These are phyloP conservation scores for Catocala sponsa DNA, from an alignment of 2,888 invertebrate genomes.

Conservation along the genomic window DNA sequence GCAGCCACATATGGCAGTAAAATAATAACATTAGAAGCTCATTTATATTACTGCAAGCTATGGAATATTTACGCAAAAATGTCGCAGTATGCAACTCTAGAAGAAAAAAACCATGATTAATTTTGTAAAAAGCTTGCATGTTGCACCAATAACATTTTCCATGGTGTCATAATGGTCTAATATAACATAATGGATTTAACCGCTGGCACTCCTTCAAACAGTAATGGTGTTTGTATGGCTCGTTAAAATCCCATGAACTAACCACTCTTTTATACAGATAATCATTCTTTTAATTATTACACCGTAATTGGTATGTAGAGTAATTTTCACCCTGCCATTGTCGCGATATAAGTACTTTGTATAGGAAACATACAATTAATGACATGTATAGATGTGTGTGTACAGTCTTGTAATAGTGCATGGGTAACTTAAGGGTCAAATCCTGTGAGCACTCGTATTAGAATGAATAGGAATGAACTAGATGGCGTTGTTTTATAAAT, in stretches of 20 bases:
- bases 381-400: no score
- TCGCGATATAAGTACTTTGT: no score
- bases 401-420: no score
- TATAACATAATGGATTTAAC: constrained; percentile 59
- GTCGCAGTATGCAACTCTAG: background rate
- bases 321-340: no score
- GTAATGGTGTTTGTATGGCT: constrained; percentile 52
- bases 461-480: no score
- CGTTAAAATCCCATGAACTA: constrained; percentile 50
- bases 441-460: no score
- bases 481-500: no score
- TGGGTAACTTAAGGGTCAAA: no score
- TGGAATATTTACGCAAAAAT: background rate
- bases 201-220: constrained; percentile 54
- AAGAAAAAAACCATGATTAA: constrained; percentile 16
- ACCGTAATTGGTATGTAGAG: background rate
- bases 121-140: constrained; percentile 38
- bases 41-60: background rate
- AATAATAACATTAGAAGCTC: no score
- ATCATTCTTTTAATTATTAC: constrained; percentile 10
- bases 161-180: constrained; percentile 50
- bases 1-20: no score
- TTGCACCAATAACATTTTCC: constrained; percentile 44
- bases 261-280: constrained; percentile 43
- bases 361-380: no score